These are phyloP conservation scores for Oncorhynchus masou DNA, from an alignment of 2,113 vertebrate genomes.

Conservation along the genomic window DNA sequence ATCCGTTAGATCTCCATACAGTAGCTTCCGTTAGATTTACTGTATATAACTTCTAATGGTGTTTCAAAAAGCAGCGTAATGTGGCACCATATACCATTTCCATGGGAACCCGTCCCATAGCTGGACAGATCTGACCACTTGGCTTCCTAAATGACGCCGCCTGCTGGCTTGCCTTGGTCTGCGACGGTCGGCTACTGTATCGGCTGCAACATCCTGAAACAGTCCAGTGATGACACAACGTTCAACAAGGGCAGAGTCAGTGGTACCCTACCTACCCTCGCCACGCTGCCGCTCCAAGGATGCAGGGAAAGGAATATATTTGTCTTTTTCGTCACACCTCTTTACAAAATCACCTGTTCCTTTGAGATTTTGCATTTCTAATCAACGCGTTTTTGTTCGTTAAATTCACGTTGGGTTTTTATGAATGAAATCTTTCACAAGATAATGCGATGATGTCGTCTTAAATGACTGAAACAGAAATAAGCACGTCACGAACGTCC, in stretches of 20 bases:
- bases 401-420: conserved; percentile 62
- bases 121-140: no score
- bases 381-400: conserved; percentile 27
- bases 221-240: not conserved
- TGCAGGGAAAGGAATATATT: conserved; percentile 10
- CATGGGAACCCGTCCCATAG: not conserved
- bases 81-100: not conserved
- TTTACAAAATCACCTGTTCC: not conserved
- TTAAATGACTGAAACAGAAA: conserved; percentile 73
- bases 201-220: not conserved
- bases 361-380: not conserved
- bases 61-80: not conserved
- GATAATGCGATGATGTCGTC: conserved; percentile 46
- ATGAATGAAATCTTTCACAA: conserved; percentile 48
- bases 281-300: conserved; percentile 15
- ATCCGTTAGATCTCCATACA: no score
- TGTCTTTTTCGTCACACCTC: not conserved
- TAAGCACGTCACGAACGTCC: conserved; percentile 51
- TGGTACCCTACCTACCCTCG: not conserved
- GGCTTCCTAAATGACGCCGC: not conserved
- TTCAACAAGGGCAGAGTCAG: not conserved
- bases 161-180: not conserved
- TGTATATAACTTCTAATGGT: no score
- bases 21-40: no score
- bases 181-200: no score